Percentiles rank a stretch among this genome's conserved stretches.
Evolutionary conservation across 2,113 vertebrate species (phyloP).

Genomic region (Centropristis striata): DNA sequence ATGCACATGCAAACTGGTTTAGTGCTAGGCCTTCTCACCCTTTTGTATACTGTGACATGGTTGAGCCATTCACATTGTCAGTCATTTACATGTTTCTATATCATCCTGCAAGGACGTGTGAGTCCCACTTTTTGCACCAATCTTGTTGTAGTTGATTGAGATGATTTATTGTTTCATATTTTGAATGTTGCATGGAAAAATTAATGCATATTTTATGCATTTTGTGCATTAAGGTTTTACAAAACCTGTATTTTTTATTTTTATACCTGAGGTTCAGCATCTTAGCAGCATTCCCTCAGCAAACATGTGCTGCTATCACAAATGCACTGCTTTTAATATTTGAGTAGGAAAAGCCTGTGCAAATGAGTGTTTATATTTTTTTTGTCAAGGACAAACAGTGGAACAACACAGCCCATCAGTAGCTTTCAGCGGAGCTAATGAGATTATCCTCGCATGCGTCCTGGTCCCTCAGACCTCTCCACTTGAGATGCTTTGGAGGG

Average conservation of each 20-base stretch:
- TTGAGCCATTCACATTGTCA: conserved; percentile 18
- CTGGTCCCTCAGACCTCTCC: conserved; percentile 82
- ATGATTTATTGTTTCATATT: neutral
- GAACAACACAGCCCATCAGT: conserved; percentile 67
- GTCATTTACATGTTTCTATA: conserved; percentile 36
- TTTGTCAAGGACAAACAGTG: conserved; percentile 82
- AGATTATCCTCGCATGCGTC: conserved; percentile 83
- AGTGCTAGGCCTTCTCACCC: conserved; percentile 30
- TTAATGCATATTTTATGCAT: neutral
- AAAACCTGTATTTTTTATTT: conserved; percentile 7
- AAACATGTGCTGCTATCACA: neutral
- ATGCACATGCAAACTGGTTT: conserved; percentile 60
- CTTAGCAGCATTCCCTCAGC: neutral
- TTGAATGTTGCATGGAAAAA: neutral
- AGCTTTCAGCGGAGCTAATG: conserved; percentile 82
- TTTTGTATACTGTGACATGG: conserved; percentile 49
- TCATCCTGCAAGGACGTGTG: neutral
- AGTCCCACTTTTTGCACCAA: neutral
- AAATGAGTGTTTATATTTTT: conserved; percentile 58
- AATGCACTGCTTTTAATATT: neutral
- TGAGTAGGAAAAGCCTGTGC: conserved; percentile 17
- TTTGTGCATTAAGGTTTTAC: neutral
- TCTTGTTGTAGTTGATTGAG: neutral
- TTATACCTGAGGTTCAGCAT: neutral
- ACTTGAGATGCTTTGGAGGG: conserved; percentile 82